Percentiles rank a stretch among this genome's conserved stretches.
These are phyloP conservation scores for Stichodactyla helianthus DNA, from an alignment of 64 coral and sea anemone genomes.

Conservation along the genomic window DNA sequence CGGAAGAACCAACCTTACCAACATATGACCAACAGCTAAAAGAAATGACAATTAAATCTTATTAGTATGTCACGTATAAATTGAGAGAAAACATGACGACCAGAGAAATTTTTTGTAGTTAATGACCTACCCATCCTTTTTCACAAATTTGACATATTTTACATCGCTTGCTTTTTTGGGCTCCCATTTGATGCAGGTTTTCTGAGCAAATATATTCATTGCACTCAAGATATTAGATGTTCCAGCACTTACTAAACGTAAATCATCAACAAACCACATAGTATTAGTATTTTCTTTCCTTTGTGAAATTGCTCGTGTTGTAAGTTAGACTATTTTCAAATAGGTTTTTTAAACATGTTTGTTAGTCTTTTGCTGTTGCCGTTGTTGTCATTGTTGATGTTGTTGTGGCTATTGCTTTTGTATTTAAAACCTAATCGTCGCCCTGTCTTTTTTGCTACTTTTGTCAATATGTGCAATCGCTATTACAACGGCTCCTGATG, in stretches of 20 bases:
- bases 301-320: no score
- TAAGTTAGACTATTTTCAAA: no score
- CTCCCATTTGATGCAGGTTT: constrained; percentile 12
- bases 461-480: no score
- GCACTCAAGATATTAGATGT: neutral
- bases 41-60: neutral
- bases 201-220: neutral
- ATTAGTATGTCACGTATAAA: neutral
- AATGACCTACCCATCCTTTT: constrained; percentile 9
- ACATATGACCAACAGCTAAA: constrained; percentile 26
- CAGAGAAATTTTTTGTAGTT: neutral
- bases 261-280: neutral
- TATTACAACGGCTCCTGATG: no score
- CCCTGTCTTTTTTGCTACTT: no score
- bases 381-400: no score
- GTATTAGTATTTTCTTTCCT: neutral
- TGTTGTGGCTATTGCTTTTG: no score
- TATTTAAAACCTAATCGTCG: no score
- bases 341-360: no score
- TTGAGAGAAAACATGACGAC: neutral
- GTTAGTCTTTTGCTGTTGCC: no score
- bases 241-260: neutral
- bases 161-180: neutral
- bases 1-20: neutral
- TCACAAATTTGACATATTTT: constrained; percentile 9